These are phyloP conservation scores for Chydorus sphaericus DNA, from an alignment of 2,888 invertebrate genomes.

Conservation along the genomic window DNA sequence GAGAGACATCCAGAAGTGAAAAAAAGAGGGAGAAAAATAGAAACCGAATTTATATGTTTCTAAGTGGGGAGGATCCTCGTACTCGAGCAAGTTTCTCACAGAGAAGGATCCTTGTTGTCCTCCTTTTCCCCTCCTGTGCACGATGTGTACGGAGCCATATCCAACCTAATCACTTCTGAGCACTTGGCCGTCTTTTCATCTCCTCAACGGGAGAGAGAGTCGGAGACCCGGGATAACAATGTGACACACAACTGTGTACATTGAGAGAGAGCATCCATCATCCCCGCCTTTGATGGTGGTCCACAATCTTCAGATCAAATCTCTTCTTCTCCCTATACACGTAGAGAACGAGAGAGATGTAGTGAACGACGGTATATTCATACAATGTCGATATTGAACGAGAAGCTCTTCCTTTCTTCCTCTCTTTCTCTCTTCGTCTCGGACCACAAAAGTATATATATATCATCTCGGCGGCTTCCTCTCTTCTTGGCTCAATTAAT, in stretches of 20 bases:
- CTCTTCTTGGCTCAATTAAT: not conserved
- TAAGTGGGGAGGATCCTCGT: too few species aligned
- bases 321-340: too few species aligned
- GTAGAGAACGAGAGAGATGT: too few species aligned
- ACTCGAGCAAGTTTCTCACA: too few species aligned
- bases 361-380: too few species aligned
- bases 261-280: slow-evolving; percentile 2
- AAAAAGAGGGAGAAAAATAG: too few species aligned
- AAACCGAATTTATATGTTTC: too few species aligned
- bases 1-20: too few species aligned
- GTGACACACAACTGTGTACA: not conserved
- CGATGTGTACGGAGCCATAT: not conserved
- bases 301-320: not conserved
- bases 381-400: too few species aligned
- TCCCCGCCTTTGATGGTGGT: slow-evolving; percentile 3
- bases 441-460: not conserved
- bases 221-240: not conserved
- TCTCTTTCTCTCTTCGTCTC: not conserved
- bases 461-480: not conserved
- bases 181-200: not conserved
- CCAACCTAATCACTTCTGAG: not conserved
- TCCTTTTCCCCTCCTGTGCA: too few species aligned
- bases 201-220: not conserved
- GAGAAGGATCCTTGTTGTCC: too few species aligned
- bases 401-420: not conserved